These are phyloP conservation scores for Sminthopsis crassicaudata DNA, from an alignment of 2,113 vertebrate genomes.

Conservation along the genomic window DNA sequence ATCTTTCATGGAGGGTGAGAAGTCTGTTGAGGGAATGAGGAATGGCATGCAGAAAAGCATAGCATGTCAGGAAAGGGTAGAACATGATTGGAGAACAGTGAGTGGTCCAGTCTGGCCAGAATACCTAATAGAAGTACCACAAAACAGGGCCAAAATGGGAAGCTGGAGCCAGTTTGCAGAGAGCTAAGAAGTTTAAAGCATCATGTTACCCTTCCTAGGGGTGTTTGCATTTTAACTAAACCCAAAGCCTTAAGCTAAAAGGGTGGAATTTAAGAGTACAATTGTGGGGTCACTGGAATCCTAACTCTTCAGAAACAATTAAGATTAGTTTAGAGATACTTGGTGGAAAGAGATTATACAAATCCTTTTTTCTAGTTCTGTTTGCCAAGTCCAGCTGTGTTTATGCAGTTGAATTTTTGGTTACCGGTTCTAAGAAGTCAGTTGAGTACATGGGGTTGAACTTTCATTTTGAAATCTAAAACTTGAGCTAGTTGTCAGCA, in stretches of 20 bases:
- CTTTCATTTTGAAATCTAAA: constrained; percentile 61
- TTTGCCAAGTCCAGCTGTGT: constrained; percentile 71
- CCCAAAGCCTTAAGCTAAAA: constrained; percentile 26
- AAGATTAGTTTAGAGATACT: constrained; percentile 66
- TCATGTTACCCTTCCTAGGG: background rate
- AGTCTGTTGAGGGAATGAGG: background rate
- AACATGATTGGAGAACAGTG: background rate
- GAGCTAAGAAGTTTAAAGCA: background rate
- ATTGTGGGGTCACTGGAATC: constrained; percentile 49
- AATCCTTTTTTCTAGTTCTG: constrained; percentile 60
- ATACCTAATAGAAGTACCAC: background rate
- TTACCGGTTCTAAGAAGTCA: constrained; percentile 66
- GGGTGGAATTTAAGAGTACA: constrained; percentile 47
- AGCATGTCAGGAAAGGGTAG: background rate
- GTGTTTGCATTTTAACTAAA: constrained; percentile 49
- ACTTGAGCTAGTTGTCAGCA: constrained; percentile 41
- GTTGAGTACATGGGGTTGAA: constrained; percentile 51
- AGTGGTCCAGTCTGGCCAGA: background rate
- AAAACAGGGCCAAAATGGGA: background rate
- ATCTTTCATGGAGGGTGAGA: background rate
- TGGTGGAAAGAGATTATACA: constrained; percentile 59
- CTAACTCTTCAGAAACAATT: constrained; percentile 62
- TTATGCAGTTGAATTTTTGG: constrained; percentile 66
- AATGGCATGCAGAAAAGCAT: background rate
- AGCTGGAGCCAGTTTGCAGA: background rate